These are phyloP conservation scores for Spilarctia lutea DNA, from an alignment of 2,888 invertebrate species.

Conservation along the genomic window DNA sequence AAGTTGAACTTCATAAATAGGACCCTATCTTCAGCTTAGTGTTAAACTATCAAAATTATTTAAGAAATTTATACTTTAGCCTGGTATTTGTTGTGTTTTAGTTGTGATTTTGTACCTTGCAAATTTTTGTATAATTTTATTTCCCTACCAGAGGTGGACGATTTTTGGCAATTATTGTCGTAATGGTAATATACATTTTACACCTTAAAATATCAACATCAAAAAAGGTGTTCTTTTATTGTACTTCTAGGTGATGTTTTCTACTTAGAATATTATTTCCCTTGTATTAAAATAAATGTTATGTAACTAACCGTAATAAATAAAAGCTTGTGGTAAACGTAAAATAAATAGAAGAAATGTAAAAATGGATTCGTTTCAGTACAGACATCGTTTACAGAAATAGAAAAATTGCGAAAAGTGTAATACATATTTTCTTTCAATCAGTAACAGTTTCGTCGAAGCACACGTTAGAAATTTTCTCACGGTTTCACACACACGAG, in stretches of 20 bases:
- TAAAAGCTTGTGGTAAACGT: background rate
- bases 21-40: conserved; percentile 52
- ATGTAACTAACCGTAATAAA: too few species aligned
- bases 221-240: too few species aligned
- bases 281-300: too few species aligned
- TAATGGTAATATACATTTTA: too few species aligned
- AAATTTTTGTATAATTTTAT: too few species aligned
- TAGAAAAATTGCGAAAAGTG: background rate
- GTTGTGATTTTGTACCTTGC: background rate
- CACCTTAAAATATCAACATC: too few species aligned
- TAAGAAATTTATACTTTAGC: conserved; percentile 41
- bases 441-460: conserved; percentile 22
- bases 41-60: conserved; percentile 46
- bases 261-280: too few species aligned
- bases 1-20: conserved; percentile 56
- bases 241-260: too few species aligned
- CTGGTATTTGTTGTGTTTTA: conserved; percentile 41
- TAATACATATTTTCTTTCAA: background rate
- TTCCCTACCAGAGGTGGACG: too few species aligned
- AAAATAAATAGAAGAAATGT: background rate
- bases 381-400: background rate
- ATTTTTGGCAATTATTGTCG: too few species aligned
- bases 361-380: background rate
- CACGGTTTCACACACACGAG: conserved; percentile 68
- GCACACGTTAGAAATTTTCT: conserved; percentile 56